These are phyloP conservation scores for Orthosia gracilis DNA, from an alignment of 2,888 invertebrate species.

Conservation along the genomic window DNA sequence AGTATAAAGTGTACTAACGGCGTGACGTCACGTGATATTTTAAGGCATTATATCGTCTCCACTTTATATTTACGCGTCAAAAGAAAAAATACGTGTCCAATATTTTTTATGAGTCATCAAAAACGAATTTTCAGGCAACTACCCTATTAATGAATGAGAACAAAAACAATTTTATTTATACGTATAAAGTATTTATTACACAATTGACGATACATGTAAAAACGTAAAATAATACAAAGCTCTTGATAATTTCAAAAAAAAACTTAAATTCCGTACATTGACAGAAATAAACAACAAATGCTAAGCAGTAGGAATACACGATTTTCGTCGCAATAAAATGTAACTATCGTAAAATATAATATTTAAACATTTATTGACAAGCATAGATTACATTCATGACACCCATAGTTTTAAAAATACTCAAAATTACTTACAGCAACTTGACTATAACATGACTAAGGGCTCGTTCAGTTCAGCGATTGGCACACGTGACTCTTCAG, in stretches of 20 bases:
- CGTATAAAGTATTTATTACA: slow-evolving; percentile 63
- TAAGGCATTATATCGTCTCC: too few species aligned
- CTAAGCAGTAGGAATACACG: slow-evolving; percentile 48
- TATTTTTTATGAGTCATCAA: background rate
- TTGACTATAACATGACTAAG: slow-evolving; percentile 58
- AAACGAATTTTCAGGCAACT: too few species aligned
- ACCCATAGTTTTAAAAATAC: slow-evolving; percentile 48
- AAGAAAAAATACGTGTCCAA: too few species aligned
- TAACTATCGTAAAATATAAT: slow-evolving; percentile 44
- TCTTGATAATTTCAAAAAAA: slow-evolving; percentile 35
- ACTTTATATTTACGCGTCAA: too few species aligned
- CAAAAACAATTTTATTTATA: slow-evolving; percentile 27
- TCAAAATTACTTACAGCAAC: slow-evolving; percentile 59
- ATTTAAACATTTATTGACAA: slow-evolving; percentile 53
- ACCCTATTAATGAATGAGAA: background rate
- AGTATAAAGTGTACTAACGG: too few species aligned
- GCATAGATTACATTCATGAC: slow-evolving; percentile 58
- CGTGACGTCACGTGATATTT: too few species aligned
- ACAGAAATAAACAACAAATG: slow-evolving; percentile 29
- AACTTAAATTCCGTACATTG: slow-evolving; percentile 2
- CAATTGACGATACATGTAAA: slow-evolving; percentile 61
- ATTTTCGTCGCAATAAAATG: slow-evolving; percentile 22
- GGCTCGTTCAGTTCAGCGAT: slow-evolving; percentile 18
- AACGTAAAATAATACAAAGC: slow-evolving; percentile 60
- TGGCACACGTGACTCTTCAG: background rate